phyloP scores from a whole-genome alignment of 1,140 invertebrate species.

The Drosophila orena region DNA sequence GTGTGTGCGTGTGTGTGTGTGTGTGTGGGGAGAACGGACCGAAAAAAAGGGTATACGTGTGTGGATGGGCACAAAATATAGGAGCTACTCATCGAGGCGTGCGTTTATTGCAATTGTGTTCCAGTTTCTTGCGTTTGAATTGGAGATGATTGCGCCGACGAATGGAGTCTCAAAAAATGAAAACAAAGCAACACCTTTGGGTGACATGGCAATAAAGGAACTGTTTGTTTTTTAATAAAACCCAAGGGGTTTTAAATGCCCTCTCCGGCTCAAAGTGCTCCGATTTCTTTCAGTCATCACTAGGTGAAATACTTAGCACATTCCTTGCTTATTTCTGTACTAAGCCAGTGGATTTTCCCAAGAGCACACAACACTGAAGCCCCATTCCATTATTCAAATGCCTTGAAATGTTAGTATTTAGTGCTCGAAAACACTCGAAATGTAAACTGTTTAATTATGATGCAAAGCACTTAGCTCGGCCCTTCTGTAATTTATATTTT shows the following conservation, averaged over 20 bases:
- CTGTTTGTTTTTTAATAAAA: background rate
- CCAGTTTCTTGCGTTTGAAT: slow-evolving; percentile 48
- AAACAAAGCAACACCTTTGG: slow-evolving; percentile 37
- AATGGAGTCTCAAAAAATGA: slow-evolving; percentile 23
- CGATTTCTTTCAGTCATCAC: background rate
- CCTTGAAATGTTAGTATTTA: too few relatives aligned
- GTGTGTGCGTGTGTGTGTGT: background rate
- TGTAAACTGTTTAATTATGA: background rate
- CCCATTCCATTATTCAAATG: background rate
- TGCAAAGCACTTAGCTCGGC: background rate
- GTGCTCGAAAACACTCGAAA: background rate
- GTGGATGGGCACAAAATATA: slow-evolving; percentile 1
- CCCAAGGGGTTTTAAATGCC: background rate
- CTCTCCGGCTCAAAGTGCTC: background rate
- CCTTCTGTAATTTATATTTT: background rate
- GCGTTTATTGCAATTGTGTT: slow-evolving; percentile 49
- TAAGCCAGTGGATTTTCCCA: background rate
- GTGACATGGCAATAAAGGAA: slow-evolving; percentile 13
- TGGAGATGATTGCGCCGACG: slow-evolving; percentile 28
- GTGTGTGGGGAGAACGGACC: background rate
- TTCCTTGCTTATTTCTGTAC: too few relatives aligned
- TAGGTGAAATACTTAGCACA: background rate
- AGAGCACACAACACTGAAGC: background rate
- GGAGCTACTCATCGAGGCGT: slow-evolving; percentile 44
- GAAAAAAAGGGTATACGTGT: background rate